These are phyloP conservation scores for Esox niger DNA, from an alignment of 2,113 vertebrate genomes.

Conservation along the genomic window DNA sequence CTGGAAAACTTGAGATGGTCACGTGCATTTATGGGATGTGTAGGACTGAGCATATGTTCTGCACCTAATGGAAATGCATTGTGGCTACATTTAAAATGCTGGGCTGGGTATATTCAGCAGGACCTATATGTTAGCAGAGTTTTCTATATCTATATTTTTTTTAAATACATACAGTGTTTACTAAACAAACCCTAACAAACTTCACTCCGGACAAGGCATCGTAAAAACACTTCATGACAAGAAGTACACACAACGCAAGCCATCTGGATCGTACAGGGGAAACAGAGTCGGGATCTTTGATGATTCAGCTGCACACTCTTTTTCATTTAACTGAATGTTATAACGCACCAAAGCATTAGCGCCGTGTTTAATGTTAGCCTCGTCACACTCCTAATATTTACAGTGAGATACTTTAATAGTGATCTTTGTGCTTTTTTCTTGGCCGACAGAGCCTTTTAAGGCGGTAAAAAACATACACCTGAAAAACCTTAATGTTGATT, in stretches of 20 bases:
- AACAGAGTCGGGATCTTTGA: conserved; percentile 35
- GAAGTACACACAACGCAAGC: conserved; percentile 41
- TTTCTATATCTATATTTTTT: no score
- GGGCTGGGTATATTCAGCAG: neutral
- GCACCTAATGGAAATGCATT: neutral
- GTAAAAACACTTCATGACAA: conserved; percentile 48
- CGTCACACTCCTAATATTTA: conserved; percentile 56
- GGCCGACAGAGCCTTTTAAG: conserved; percentile 41
- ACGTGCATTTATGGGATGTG: conserved; percentile 1
- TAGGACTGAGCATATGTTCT: neutral
- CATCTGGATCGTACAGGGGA: conserved; percentile 52
- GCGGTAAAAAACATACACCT: conserved; percentile 49
- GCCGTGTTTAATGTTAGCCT: conserved; percentile 47
- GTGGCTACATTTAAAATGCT: conserved; percentile 9
- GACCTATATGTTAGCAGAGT: conserved; percentile 30
- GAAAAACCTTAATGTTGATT: conserved; percentile 25
- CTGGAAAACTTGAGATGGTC: no score
- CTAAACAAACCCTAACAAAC: conserved; percentile 51
- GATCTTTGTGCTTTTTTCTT: conserved; percentile 44
- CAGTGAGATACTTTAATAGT: conserved; percentile 46
- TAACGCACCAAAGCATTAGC: conserved; percentile 29
- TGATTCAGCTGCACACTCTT: conserved; percentile 32
- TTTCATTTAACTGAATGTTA: conserved; percentile 38
- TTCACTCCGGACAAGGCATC: conserved; percentile 41
- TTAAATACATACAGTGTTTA: conserved; percentile 47